Conservation (phyloP, 1,140 invertebrate genomes). For the Drosophila sucinea region DNA sequence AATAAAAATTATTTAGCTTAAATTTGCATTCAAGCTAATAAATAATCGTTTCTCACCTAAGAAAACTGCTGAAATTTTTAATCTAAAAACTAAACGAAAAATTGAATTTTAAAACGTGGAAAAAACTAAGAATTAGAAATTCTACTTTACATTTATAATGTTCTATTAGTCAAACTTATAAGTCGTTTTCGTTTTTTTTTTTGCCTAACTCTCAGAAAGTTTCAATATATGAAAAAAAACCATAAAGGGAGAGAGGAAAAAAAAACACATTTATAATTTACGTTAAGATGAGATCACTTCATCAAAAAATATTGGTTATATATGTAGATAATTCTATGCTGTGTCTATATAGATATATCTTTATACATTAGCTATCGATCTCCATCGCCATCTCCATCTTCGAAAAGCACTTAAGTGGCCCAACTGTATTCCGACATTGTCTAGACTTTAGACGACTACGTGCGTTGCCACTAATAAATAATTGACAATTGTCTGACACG, state of each 20-base stretch:
- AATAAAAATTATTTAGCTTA: no score
- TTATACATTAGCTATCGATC: constrained; percentile 10
- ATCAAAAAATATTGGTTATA: neutral
- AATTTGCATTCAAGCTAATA: no score
- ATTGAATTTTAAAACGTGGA: no score
- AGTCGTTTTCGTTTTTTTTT: neutral
- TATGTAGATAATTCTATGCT: constrained; percentile 16
- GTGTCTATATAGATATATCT: constrained; percentile 19
- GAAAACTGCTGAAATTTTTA: no score
- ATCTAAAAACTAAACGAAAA: no score
- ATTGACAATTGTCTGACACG: constrained; percentile 80
- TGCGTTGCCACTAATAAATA: constrained; percentile 80
- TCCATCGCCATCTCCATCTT: constrained; percentile 19
- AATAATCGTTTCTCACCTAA: no score
- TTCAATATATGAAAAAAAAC: neutral
- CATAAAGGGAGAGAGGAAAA: neutral
- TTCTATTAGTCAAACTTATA: neutral
- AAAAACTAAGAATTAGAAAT: no score
- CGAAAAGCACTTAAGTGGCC: constrained; percentile 49
- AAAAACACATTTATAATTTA: neutral
- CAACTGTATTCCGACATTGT: constrained; percentile 47
- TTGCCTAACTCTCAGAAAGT: neutral
- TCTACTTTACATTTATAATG: no score
- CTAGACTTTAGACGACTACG: constrained; percentile 48
- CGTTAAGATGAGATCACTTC: constrained; percentile 12